Percentiles rank a stretch among this genome's conserved stretches.
Evolutionary conservation across 2,888 invertebrate genomes (phyloP).

Genomic region (Ectemnius lituratus): DNA sequence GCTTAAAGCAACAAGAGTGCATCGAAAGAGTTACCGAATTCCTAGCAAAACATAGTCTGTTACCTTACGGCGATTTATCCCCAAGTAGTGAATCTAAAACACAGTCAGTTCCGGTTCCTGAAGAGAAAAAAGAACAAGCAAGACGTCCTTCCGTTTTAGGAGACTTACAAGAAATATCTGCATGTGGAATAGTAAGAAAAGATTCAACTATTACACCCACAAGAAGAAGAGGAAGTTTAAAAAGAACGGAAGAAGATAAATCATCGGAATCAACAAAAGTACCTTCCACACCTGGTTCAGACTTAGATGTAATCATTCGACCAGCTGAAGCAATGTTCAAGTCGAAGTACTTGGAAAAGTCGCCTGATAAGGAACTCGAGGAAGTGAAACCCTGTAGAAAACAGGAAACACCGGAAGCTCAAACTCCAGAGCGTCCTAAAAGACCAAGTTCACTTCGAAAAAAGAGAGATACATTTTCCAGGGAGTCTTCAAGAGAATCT

Average conservation of each 20-base stretch:
- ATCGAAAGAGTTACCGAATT: conserved; percentile 64
- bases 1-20: conserved; percentile 73
- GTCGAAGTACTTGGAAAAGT: conserved; percentile 1
- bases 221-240: not conserved
- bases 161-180: conserved; percentile 8
- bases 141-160: conserved; percentile 36
- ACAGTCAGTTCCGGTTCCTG: not conserved
- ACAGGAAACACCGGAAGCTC: conserved; percentile 8
- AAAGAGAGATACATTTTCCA: conserved; percentile 41
- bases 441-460: conserved; percentile 56
- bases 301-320: not conserved
- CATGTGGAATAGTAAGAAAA: not conserved
- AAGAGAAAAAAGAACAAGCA: conserved; percentile 4
- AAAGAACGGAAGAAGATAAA: conserved; percentile 1
- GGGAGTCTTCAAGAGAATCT: conserved; percentile 59
- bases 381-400: not conserved
- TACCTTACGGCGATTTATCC: conserved; percentile 31
- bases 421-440: conserved; percentile 25
- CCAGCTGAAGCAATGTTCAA: not conserved
- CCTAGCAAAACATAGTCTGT: conserved; percentile 54
- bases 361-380: not conserved
- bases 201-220: not conserved
- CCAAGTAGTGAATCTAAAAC: conserved; percentile 1
- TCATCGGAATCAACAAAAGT: conserved; percentile 16
- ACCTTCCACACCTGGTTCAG: conserved; percentile 8